Conservation (phyloP, 2,113 vertebrate genomes). For the Platysteira castanea region DNA sequence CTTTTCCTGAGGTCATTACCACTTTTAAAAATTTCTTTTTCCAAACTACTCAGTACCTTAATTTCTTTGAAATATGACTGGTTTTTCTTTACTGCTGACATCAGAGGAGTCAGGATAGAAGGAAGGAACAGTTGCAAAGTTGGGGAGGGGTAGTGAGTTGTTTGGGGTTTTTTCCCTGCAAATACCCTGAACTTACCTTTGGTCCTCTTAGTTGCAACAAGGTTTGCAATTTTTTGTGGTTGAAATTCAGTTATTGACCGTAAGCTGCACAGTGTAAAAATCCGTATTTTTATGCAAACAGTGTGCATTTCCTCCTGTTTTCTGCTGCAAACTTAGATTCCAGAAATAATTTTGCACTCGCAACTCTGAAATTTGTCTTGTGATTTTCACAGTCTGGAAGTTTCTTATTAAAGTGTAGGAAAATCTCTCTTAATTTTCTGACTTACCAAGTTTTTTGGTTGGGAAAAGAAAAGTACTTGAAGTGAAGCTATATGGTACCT, state of each 20-base stretch:
- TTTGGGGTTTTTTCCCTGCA: rapidly evolving
- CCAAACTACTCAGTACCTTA: not conserved
- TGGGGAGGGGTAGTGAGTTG: not conserved
- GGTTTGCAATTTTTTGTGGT: not conserved
- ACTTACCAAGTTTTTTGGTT: not conserved
- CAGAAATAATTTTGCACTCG: not conserved
- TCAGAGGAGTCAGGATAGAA: not conserved
- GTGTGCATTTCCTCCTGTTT: not conserved
- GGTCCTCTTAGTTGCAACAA: not conserved
- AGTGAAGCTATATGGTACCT: not conserved
- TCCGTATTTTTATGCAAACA: not conserved
- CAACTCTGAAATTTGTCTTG: not conserved
- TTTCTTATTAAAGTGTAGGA: not conserved
- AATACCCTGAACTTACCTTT: not conserved
- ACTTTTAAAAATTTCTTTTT: not conserved
- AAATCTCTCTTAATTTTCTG: not conserved
- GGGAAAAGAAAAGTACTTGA: not conserved
- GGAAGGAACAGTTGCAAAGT: not conserved
- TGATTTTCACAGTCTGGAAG: not conserved
- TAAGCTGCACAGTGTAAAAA: not conserved
- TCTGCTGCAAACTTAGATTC: not conserved
- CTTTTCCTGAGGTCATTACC: not conserved
- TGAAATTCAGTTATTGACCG: not conserved
- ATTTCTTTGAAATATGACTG: not conserved
- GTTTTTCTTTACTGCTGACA: not conserved